Conservation (phyloP, 2,113 vertebrate species). For the Formicarius rufipectus region DNA sequence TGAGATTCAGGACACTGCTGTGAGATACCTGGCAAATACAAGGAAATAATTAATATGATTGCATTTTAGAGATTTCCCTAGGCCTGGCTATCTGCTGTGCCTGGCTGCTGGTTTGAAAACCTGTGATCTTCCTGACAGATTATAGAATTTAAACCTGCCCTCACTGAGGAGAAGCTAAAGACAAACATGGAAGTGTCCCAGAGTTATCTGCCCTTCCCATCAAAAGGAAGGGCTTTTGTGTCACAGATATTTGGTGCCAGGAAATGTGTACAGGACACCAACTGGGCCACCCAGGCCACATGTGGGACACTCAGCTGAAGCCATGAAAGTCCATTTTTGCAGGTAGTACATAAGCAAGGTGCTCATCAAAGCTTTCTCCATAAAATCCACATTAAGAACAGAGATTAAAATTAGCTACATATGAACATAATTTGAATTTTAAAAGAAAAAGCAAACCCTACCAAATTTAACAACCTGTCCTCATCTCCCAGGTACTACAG, state of each 20-base stretch:
- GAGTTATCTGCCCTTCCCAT: not conserved
- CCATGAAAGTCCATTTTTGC: not conserved
- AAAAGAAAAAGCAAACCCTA: not conserved
- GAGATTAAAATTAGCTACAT: not conserved
- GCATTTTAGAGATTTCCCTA: not conserved
- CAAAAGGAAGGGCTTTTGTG: not conserved
- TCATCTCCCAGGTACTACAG: not conserved
- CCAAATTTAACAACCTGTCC: not conserved
- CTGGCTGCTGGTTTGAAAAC: not conserved
- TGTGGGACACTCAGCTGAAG: not conserved
- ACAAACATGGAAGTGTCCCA: not conserved
- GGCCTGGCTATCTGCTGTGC: not conserved
- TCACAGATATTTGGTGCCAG: not conserved
- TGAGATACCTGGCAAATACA: not conserved
- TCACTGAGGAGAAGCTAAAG: not conserved
- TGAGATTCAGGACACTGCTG: not conserved
- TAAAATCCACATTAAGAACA: not conserved
- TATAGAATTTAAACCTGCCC: not conserved
- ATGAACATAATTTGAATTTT: not conserved
- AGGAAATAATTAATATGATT: not conserved
- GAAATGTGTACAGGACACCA: not conserved
- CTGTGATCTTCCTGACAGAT: not conserved
- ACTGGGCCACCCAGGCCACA: fast-evolving
- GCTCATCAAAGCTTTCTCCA: not conserved
- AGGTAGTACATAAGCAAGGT: not conserved